These are phyloP conservation scores for Phocoena phocoena DNA, from an alignment of 2,113 vertebrate genomes.

Conservation along the genomic window DNA sequence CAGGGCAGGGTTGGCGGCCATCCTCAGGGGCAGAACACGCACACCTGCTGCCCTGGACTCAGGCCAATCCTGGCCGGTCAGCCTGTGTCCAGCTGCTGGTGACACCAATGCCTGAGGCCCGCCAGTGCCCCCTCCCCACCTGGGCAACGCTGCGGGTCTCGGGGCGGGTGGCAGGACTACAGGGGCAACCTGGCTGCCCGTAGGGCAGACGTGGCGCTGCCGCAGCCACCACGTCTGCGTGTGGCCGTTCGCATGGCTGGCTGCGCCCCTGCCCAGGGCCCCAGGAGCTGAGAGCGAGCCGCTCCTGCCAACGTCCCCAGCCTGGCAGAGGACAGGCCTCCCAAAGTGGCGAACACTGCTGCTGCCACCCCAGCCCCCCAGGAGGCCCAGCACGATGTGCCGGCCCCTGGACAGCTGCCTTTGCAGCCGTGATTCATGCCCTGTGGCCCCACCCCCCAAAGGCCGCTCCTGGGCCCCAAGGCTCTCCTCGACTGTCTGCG, in stretches of 20 bases:
- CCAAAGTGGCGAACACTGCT: rapidly evolving
- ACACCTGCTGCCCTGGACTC: neutral
- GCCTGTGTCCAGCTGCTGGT: neutral
- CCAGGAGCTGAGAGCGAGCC: neutral
- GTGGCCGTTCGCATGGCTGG: neutral
- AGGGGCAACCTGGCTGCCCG: neutral
- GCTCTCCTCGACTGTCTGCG: too few species aligned
- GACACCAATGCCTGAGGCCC: neutral
- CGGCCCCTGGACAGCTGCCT: neutral
- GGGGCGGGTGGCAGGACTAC: neutral
- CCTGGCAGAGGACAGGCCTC: neutral
- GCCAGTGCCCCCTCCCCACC: neutral
- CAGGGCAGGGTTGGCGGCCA: neutral
- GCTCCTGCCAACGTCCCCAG: neutral
- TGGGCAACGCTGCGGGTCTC: rapidly evolving
- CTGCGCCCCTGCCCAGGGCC: neutral
- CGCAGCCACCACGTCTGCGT: too few species aligned
- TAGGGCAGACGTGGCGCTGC: neutral
- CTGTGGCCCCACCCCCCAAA: neutral
- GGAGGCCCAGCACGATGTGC: rapidly evolving
- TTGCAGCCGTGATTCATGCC: neutral
- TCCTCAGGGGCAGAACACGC: neutral
- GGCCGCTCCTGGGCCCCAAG: neutral
- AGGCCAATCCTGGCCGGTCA: neutral
- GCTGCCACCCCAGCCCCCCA: neutral